Evolutionary conservation across 30 jellyfish, hydroid and myxozoan species (phyloP).

Genomic region (Aurelia aurita): DNA sequence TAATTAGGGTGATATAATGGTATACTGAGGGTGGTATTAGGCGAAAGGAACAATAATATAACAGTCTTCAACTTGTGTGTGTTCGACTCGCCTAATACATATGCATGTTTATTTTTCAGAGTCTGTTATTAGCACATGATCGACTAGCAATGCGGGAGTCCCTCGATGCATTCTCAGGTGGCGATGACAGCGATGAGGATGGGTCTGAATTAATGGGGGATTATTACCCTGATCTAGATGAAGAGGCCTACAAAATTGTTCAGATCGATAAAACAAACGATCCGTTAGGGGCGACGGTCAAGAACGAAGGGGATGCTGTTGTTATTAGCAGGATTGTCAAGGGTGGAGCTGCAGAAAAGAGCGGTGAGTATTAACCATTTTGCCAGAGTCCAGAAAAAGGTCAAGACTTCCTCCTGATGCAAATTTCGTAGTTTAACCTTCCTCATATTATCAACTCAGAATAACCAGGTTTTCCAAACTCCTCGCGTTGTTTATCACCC

Average conservation of each 20-base stretch:
- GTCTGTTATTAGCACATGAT: conserved; percentile 12
- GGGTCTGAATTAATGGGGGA: conserved; percentile 36
- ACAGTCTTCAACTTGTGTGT: too few species aligned
- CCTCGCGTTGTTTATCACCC: too few species aligned
- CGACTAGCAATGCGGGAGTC: conserved; percentile 32
- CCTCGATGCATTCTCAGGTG: conserved; percentile 54
- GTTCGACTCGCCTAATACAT: too few species aligned
- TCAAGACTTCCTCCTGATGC: too few species aligned
- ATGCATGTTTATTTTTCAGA: conserved; percentile 17
- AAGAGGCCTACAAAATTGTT: conserved; percentile 84
- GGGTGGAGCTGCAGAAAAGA: conserved; percentile 99
- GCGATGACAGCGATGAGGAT: conserved; percentile 69
- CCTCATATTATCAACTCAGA: too few species aligned
- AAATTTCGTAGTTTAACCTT: too few species aligned
- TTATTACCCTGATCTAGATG: conserved; percentile 51
- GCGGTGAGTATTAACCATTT: conserved; percentile 74
- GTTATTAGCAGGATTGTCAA: conserved; percentile 89
- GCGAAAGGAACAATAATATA: too few species aligned
- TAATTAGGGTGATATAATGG: too few species aligned
- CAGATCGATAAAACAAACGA: conserved; percentile 95
- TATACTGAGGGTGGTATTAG: too few species aligned
- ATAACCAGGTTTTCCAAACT: too few species aligned
- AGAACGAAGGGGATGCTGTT: conserved; percentile 98
- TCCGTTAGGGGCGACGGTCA: conserved; percentile 98
- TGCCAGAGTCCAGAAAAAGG: too few species aligned